These are phyloP conservation scores for Brachypodius melanocephalos DNA, from an alignment of 2,113 vertebrate species.

Conservation along the genomic window DNA sequence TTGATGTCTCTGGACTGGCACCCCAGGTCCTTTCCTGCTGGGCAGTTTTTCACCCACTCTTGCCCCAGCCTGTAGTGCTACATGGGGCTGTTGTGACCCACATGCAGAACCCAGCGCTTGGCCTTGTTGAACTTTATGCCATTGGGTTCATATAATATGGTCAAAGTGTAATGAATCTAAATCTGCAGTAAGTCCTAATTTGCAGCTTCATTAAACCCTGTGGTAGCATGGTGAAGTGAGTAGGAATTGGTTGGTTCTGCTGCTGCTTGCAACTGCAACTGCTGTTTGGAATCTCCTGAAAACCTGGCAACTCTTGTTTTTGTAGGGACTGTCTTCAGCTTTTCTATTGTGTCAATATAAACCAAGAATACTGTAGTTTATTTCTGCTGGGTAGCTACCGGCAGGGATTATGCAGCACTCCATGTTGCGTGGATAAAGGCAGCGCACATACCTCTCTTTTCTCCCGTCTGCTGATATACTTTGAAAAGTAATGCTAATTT, in stretches of 20 bases:
- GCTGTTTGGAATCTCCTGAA: neutral
- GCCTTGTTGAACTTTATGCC: neutral
- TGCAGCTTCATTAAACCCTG: neutral
- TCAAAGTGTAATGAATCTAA: neutral
- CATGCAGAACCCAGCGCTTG: rapidly evolving
- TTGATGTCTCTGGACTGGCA: rapidly evolving
- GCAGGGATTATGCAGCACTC: neutral
- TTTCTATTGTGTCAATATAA: neutral
- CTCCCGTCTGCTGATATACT: neutral
- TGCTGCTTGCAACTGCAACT: neutral
- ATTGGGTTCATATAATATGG: neutral
- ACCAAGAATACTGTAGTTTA: neutral
- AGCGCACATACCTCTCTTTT: rapidly evolving
- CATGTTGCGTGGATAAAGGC: neutral
- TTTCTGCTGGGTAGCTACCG: neutral
- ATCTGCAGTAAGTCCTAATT: neutral
- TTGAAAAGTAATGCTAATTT: neutral
- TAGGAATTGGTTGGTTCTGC: neutral
- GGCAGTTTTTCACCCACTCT: neutral
- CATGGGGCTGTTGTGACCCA: neutral
- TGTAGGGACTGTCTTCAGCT: neutral
- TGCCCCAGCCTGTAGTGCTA: neutral
- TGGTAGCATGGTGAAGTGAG: neutral
- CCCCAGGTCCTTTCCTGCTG: rapidly evolving
- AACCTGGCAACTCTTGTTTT: neutral